Conservation (phyloP, 23 tunicate species). For the Styela plicata region DNA sequence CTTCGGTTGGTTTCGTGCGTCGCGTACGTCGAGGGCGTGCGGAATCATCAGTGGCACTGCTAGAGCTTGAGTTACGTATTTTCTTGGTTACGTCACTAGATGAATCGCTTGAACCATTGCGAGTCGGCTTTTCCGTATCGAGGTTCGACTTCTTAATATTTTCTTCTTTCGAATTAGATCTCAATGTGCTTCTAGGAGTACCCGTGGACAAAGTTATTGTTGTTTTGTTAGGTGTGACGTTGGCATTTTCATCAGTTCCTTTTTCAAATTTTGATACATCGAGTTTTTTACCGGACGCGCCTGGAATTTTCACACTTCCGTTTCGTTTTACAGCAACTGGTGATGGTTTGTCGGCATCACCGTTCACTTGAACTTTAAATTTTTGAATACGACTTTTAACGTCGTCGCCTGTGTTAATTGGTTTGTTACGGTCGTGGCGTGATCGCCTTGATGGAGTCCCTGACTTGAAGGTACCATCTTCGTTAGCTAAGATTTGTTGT, state of each 20-base stretch:
- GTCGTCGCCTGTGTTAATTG: constrained; percentile 27
- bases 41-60: not conserved
- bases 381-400: constrained; percentile 70
- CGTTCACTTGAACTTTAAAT: constrained; percentile 29
- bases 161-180: not conserved
- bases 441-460: not conserved
- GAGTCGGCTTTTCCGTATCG: not conserved
- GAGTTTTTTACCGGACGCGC: not conserved
- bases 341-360: not conserved
- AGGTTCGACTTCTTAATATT: not conserved
- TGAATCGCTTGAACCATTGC: not conserved
- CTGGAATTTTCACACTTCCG: constrained; percentile 4
- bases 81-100: not conserved
- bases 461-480: constrained; percentile 16
- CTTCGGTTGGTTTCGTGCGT: not conserved
- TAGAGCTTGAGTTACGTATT: not conserved
- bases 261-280: not conserved
- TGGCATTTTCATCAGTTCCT: not conserved
- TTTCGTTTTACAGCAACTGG: not conserved
- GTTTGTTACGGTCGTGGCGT: not conserved
- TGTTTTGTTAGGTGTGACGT: not conserved
- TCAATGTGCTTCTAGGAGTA: not conserved
- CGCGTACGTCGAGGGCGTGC: constrained; percentile 2
- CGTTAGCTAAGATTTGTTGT: constrained; percentile 63
- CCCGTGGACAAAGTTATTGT: not conserved